These are phyloP conservation scores for Merluccius polli DNA, from an alignment of 2,797 vertebrate species.

Conservation along the genomic window DNA sequence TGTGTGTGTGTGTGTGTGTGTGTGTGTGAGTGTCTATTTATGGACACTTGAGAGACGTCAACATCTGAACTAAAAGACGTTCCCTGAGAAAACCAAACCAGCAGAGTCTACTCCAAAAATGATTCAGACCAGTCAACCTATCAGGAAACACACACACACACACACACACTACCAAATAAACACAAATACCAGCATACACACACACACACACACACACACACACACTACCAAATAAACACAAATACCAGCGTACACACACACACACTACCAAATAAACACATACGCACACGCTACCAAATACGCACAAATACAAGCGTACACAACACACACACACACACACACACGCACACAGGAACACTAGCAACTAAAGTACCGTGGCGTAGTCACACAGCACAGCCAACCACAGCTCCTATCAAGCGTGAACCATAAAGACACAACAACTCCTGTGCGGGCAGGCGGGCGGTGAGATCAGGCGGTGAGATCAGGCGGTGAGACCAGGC, in stretches of 20 bases:
- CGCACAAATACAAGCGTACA: neutral
- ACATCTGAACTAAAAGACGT: slow-evolving; percentile 55
- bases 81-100: slow-evolving; percentile 48
- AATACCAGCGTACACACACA: slow-evolving; percentile 4
- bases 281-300: neutral
- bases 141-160: slow-evolving; percentile 44
- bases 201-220: slow-evolving; percentile 10
- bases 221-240: slow-evolving; percentile 10
- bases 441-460: neutral
- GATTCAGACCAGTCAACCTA: slow-evolving; percentile 38
- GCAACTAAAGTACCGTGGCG: neutral
- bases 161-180: slow-evolving; percentile 19
- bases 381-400: neutral
- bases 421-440: neutral
- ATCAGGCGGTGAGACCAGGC: too few relatives aligned
- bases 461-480: too few relatives aligned
- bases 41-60: slow-evolving; percentile 63
- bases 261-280: neutral
- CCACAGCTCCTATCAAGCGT: neutral
- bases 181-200: slow-evolving; percentile 19
- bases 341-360: neutral
- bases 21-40: slow-evolving; percentile 56
- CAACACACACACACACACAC: slow-evolving; percentile 20
- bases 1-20: slow-evolving; percentile 15
- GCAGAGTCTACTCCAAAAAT: slow-evolving; percentile 51